Conservation (phyloP, 2,113 vertebrate genomes). For the Morone chrysops region DNA sequence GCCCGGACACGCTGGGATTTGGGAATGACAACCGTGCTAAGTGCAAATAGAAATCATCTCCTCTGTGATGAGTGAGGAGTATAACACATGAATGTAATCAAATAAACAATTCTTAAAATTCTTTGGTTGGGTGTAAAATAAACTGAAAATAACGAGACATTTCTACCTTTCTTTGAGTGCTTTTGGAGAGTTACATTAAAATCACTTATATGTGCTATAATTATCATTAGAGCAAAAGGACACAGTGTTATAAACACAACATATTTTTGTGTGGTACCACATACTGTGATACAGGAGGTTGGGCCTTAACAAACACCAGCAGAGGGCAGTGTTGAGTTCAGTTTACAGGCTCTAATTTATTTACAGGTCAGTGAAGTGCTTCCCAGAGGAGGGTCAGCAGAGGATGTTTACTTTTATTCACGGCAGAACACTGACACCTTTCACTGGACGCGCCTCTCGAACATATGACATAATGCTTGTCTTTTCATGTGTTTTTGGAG, state of each 20-base stretch:
- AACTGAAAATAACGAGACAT: neutral
- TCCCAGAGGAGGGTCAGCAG: conserved; percentile 8
- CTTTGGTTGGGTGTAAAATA: conserved; percentile 33
- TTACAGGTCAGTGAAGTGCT: conserved; percentile 25
- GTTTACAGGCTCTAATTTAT: neutral
- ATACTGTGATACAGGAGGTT: neutral
- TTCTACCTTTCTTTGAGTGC: conserved; percentile 5
- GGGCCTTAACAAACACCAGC: conserved; percentile 36
- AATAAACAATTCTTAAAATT: conserved; percentile 51
- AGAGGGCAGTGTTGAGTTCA: conserved; percentile 71
- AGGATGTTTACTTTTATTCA: conserved; percentile 61
- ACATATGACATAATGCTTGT: conserved; percentile 45
- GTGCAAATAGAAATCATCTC: conserved; percentile 81
- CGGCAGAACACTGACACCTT: conserved; percentile 72
- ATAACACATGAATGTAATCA: conserved; percentile 49
- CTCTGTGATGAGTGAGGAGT: conserved; percentile 63
- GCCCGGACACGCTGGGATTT: conserved; percentile 75
- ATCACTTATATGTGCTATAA: conserved; percentile 11
- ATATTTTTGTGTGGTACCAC: neutral
- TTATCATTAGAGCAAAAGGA: conserved; percentile 7
- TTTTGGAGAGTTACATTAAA: conserved; percentile 3
- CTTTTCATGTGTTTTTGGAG: conserved; percentile 51
- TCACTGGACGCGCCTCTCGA: conserved; percentile 47
- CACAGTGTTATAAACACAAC: neutral
- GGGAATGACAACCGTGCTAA: conserved; percentile 79